Percentiles rank a stretch among this genome's conserved stretches.
These are phyloP conservation scores for Mesitornis unicolor DNA, from an alignment of 2,113 vertebrate genomes.

Conservation along the genomic window DNA sequence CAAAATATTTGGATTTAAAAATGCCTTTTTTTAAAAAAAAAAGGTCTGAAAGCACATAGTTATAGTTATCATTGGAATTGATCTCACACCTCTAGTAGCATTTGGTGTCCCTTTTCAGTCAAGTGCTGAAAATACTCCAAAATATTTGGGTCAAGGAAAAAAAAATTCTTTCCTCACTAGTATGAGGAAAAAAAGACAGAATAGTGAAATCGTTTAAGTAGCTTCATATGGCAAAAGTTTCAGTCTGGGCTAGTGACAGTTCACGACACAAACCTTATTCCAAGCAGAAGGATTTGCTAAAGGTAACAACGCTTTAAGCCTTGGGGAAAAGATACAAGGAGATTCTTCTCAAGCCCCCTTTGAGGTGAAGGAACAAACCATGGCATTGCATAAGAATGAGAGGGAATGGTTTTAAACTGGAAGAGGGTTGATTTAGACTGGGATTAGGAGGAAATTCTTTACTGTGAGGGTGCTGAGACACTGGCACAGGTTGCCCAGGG, in stretches of 20 bases:
- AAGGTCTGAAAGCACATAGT: not conserved
- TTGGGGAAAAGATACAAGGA: not conserved
- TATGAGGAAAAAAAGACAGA: not conserved
- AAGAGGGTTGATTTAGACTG: too few species aligned
- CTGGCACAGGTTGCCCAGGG: too few species aligned
- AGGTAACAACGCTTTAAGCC: not conserved
- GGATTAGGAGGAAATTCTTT: too few species aligned
- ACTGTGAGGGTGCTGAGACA: too few species aligned
- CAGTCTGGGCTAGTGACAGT: not conserved
- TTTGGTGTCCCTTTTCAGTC: not conserved
- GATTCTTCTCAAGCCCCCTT: not conserved
- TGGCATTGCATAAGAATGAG: fast-evolving
- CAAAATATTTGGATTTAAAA: not conserved
- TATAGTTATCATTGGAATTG: not conserved
- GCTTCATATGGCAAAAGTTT: not conserved
- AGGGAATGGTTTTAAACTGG: too few species aligned
- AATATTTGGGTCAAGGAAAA: not conserved
- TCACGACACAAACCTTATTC: not conserved
- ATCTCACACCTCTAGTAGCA: not conserved
- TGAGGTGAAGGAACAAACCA: not conserved
- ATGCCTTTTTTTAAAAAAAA: not conserved
- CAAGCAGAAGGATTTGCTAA: not conserved
- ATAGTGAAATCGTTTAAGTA: not conserved
- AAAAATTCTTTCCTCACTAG: not conserved
- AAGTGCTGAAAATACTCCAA: not conserved